These are phyloP conservation scores for Anas capensis DNA, from an alignment of 2,797 vertebrate species.

Conservation along the genomic window DNA sequence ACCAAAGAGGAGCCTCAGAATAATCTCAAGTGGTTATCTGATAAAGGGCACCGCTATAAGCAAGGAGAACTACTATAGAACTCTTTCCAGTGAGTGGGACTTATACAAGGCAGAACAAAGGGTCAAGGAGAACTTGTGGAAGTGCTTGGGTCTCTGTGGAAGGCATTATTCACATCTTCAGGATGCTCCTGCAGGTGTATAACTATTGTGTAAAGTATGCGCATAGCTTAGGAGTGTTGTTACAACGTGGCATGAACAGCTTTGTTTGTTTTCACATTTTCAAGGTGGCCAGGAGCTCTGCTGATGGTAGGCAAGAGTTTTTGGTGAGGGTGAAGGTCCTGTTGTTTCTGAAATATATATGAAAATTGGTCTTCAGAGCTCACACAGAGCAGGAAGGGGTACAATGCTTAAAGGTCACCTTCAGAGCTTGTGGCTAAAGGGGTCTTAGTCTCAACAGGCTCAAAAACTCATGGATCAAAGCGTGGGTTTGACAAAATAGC, in stretches of 20 bases:
- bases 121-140: not conserved
- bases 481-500: not conserved
- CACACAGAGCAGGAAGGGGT: not conserved
- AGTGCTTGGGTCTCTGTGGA: not conserved
- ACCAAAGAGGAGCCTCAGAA: fast-evolving
- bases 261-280: not conserved
- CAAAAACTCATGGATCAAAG: not conserved
- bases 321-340: not conserved
- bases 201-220: fast-evolving
- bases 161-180: not conserved
- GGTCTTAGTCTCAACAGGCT: not conserved
- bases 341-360: not conserved
- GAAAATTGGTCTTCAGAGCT: not conserved
- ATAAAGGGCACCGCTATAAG: not conserved
- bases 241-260: not conserved
- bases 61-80: not conserved
- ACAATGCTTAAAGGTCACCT: not conserved
- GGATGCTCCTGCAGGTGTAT: not conserved
- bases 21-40: not conserved
- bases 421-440: not conserved
- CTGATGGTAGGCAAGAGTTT: not conserved
- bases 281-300: not conserved
- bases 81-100: not conserved
- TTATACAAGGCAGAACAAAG: not conserved
- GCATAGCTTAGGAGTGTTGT: not conserved